Evolutionary conservation across 2,888 invertebrate species (phyloP).

Genomic region (Drosophila pseudotalamancana): DNA sequence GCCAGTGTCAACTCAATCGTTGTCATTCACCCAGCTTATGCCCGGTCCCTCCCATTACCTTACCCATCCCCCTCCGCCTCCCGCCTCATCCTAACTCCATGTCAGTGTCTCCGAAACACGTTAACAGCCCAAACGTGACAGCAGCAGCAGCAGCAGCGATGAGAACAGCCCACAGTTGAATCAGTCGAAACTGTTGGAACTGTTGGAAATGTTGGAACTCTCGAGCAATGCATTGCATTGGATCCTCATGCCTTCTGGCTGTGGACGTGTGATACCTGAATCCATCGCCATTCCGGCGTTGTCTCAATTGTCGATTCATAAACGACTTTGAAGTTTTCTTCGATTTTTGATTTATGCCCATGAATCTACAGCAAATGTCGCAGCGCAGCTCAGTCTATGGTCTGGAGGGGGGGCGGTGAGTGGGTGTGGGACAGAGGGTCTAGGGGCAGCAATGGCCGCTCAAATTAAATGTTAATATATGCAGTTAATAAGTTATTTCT

Average conservation of each 20-base stretch:
- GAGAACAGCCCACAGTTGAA: conserved; percentile 47
- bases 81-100: neutral
- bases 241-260: conserved; percentile 30
- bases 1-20: conserved; percentile 71
- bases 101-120: conserved; percentile 63
- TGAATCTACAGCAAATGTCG: conserved; percentile 81
- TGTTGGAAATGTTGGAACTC: neutral
- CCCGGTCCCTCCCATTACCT: neutral
- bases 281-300: conserved; percentile 55
- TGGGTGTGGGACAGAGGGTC: neutral
- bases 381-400: conserved; percentile 12
- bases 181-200: neutral
- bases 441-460: conserved; percentile 68
- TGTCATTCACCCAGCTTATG: conserved; percentile 45
- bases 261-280: conserved; percentile 46
- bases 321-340: conserved; percentile 67
- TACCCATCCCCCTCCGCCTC: neutral
- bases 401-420: neutral
- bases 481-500: conserved; percentile 81
- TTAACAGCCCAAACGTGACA: conserved; percentile 84
- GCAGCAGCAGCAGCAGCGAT: conserved; percentile 32
- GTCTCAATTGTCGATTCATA: conserved; percentile 77
- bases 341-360: conserved; percentile 83
- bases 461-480: conserved; percentile 83
- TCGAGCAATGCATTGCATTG: conserved; percentile 32